A percentile compares a stretch with the other conserved stretches of the same genome.
phyloP scores from a whole-genome alignment of 2,797 vertebrate species.

The Gallinago stenura region DNA sequence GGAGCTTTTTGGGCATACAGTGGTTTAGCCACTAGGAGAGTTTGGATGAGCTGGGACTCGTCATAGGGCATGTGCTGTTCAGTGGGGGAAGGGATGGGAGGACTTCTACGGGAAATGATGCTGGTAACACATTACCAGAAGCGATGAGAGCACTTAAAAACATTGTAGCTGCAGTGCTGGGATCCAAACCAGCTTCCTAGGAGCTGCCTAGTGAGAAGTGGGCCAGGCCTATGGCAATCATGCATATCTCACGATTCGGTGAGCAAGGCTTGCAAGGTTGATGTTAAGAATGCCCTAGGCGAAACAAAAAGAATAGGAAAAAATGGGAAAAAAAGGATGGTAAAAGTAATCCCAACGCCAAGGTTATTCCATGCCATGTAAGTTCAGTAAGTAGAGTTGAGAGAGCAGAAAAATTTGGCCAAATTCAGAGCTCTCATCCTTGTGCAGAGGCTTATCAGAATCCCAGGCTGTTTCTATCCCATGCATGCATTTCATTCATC shows the following conservation, averaged over 20 bases:
- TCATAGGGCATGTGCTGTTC: neutral
- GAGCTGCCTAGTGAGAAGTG: neutral
- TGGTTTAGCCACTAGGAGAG: neutral
- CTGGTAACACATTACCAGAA: neutral
- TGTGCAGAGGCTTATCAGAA: neutral
- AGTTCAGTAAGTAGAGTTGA: neutral
- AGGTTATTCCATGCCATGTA: neutral
- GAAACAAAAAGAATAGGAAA: neutral
- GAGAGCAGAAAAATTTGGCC: neutral
- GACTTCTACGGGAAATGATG: neutral
- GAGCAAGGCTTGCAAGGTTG: neutral
- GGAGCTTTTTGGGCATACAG: neutral
- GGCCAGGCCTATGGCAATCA: neutral
- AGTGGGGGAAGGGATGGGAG: neutral
- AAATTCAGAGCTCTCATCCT: neutral
- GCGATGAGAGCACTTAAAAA: neutral
- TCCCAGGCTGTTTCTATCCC: neutral
- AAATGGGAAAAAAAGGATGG: neutral
- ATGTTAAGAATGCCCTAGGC: neutral
- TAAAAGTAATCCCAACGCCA: neutral
- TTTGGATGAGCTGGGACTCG: neutral
- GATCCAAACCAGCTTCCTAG: neutral
- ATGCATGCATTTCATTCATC: neutral
- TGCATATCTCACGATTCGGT: accelerated
- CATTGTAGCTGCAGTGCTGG: neutral